phyloP scores from a whole-genome alignment of 2,797 vertebrate species.

The Lacerta agilis region DNA sequence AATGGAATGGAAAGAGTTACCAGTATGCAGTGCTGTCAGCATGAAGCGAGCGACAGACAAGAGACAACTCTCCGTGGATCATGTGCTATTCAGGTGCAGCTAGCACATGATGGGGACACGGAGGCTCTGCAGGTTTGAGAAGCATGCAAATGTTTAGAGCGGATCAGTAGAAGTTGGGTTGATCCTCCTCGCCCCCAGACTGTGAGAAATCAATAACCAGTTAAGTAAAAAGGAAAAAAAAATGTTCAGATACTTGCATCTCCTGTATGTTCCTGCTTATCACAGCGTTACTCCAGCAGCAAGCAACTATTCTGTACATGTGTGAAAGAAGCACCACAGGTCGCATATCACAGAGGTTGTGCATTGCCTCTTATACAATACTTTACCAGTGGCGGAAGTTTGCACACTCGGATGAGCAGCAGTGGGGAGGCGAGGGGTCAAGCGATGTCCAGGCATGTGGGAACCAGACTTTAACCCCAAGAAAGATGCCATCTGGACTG shows the following conservation, averaged over 20 bases:
- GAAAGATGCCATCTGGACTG: neutral
- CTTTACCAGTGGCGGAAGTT: neutral
- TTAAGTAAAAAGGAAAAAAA: neutral
- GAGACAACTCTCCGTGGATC: slow-evolving; percentile 1
- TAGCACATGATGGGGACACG: slow-evolving; percentile 37
- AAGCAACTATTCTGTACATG: neutral
- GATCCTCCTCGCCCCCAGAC: neutral
- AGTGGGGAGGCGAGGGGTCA: neutral
- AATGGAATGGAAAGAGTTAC: slow-evolving; percentile 40
- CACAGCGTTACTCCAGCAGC: neutral
- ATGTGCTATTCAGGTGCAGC: slow-evolving; percentile 38
- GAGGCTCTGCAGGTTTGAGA: slow-evolving; percentile 32
- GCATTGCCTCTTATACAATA: neutral
- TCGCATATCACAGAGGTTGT: neutral
- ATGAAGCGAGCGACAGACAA: slow-evolving; percentile 15
- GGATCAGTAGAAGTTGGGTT: slow-evolving; percentile 4
- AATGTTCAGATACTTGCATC: neutral
- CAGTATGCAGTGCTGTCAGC: accelerated
- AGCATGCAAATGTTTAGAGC: slow-evolving; percentile 29
- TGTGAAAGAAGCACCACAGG: neutral
- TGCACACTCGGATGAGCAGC: neutral
- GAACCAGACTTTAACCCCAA: neutral
- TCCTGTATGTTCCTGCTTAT: neutral
- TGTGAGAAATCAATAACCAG: neutral
- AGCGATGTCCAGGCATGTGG: neutral